These are phyloP conservation scores for Ectemnius lituratus DNA, from an alignment of 2,888 invertebrate genomes.

Conservation along the genomic window DNA sequence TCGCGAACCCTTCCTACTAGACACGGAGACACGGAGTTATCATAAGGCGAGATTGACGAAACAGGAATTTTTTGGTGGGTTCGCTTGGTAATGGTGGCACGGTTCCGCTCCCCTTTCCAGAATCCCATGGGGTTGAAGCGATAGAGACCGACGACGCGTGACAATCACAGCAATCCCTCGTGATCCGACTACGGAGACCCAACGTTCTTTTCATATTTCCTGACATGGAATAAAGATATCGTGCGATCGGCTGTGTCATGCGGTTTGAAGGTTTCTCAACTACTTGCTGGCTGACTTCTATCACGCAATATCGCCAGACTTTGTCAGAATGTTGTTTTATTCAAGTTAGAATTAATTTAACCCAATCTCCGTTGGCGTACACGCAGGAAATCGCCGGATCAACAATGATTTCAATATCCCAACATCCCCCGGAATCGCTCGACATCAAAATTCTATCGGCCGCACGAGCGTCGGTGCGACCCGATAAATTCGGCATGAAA, in stretches of 20 bases:
- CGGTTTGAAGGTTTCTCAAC: constrained; percentile 2
- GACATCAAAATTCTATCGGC: constrained; percentile 47
- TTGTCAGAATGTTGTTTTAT: too few species aligned
- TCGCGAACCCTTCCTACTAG: constrained; percentile 15
- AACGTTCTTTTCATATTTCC: neutral
- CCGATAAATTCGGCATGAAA: constrained; percentile 58
- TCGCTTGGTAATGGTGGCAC: constrained; percentile 13
- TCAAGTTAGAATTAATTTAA: too few species aligned
- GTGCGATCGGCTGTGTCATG: neutral
- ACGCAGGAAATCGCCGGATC: too few species aligned
- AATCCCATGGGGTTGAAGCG: constrained; percentile 20
- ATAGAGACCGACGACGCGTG: constrained; percentile 16
- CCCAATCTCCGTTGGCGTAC: too few species aligned
- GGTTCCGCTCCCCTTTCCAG: neutral
- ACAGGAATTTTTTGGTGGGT: constrained; percentile 23
- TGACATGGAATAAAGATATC: constrained; percentile 5
- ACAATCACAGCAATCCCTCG: constrained; percentile 8
- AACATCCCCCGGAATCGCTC: neutral
- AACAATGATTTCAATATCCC: too few species aligned
- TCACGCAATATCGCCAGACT: too few species aligned
- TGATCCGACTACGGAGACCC: neutral
- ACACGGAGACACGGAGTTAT: constrained; percentile 21
- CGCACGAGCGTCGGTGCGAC: constrained; percentile 34
- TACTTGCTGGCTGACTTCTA: neutral
- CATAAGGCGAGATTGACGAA: constrained; percentile 44